Conservation (phyloP, 2,113 vertebrate species). For the Microtus richardsoni region DNA sequence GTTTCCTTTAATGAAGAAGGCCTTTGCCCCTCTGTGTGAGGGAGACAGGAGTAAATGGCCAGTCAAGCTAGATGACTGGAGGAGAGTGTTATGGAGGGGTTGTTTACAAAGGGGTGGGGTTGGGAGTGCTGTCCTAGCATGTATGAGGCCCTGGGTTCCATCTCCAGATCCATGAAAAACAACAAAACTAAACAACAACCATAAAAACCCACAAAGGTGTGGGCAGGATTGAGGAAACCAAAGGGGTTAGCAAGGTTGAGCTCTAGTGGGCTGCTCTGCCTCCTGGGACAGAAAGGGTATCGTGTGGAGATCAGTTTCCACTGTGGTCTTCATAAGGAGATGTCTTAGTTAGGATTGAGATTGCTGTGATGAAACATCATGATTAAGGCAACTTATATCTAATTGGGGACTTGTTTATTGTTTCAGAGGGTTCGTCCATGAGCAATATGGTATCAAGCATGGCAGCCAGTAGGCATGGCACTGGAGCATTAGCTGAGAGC, state of each 20-base stretch:
- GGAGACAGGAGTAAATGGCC: background rate
- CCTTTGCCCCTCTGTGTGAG: background rate
- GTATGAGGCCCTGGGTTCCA: background rate
- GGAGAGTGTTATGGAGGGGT: background rate
- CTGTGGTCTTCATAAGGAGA: background rate
- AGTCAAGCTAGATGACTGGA: background rate
- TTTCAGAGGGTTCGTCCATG: background rate
- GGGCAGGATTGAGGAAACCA: background rate
- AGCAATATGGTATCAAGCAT: background rate
- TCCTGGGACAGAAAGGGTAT: background rate
- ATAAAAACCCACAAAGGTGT: background rate
- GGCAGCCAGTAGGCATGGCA: background rate
- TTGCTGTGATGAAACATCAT: background rate
- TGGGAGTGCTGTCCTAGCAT: background rate
- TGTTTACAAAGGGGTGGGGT: background rate
- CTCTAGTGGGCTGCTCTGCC: accelerated
- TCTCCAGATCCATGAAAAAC: background rate
- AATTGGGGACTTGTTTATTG: background rate
- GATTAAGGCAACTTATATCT: background rate
- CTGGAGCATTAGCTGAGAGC: background rate
- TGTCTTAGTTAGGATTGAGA: background rate
- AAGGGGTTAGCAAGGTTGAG: background rate
- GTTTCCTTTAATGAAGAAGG: conserved; percentile 43
- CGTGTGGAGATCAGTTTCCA: background rate
- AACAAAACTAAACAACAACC: background rate